These are phyloP conservation scores for Rhinogobio ventralis DNA, from an alignment of 2,797 vertebrate species.

Conservation along the genomic window DNA sequence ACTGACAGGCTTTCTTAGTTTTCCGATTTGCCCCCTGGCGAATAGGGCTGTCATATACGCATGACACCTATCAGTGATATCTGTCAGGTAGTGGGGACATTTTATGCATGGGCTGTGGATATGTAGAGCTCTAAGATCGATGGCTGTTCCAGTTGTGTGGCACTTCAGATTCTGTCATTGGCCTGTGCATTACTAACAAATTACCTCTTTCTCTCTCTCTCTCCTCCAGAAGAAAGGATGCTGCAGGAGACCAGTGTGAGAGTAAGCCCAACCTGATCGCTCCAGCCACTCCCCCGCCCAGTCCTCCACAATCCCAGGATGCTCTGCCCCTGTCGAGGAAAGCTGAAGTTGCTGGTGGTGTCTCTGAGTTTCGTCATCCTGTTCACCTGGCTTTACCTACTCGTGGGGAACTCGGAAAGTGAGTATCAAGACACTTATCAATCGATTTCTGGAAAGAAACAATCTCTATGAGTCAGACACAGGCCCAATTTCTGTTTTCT, in stretches of 20 bases:
- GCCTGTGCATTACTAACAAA: slow-evolving; percentile 11
- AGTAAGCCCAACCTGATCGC: slow-evolving; percentile 77
- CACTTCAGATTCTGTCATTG: background rate
- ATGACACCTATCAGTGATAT: background rate
- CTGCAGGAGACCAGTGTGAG: slow-evolving; percentile 70
- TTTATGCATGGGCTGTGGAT: background rate
- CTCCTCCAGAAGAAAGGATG: slow-evolving; percentile 74
- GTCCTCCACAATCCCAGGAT: slow-evolving; percentile 77
- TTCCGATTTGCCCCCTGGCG: too few relatives aligned
- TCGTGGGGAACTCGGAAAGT: slow-evolving; percentile 83
- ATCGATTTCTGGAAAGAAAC: slow-evolving; percentile 15
- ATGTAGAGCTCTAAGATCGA: background rate
- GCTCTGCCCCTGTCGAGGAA: slow-evolving; percentile 86
- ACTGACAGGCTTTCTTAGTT: background rate
- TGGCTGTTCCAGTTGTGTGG: background rate
- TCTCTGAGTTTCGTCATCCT: slow-evolving; percentile 78
- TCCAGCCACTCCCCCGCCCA: slow-evolving; percentile 48
- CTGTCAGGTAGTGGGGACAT: background rate
- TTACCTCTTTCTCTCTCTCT: slow-evolving; percentile 1
- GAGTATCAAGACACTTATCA: slow-evolving; percentile 61
- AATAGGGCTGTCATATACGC: background rate
- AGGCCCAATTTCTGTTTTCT: slow-evolving; percentile 18
- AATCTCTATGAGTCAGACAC: background rate
- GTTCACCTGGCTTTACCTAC: slow-evolving; percentile 83
- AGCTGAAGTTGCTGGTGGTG: slow-evolving; percentile 84